A percentile compares a stretch with the other conserved stretches of the same genome.
Conservation (phyloP, 35 echinoderm and acorn worm genomes). For the Strongylocentrotus purpuratus region DNA sequence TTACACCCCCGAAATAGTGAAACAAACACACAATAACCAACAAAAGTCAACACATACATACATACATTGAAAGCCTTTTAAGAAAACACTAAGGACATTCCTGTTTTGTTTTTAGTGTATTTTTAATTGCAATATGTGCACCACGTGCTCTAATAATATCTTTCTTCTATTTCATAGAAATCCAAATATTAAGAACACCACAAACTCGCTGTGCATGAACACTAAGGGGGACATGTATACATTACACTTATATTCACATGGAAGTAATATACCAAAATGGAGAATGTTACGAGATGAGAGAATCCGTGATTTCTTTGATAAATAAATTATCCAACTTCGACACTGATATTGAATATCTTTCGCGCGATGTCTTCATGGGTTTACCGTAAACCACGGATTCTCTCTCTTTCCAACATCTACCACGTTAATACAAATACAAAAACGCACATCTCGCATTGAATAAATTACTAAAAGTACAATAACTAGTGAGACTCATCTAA, state of each 20-base stretch:
- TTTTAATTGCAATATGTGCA: not conserved
- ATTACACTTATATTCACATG: not conserved
- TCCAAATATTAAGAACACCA: not conserved
- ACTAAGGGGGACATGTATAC: not conserved
- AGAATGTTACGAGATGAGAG: not conserved
- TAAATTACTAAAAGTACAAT: not conserved
- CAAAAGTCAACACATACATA: not conserved
- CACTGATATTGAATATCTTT: constrained; percentile 16
- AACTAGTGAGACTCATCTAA: not conserved
- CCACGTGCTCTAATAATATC: not conserved
- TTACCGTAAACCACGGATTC: not conserved
- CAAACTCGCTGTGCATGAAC: not conserved
- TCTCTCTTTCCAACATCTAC: not conserved
- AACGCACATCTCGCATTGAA: not conserved
- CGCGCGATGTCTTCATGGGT: constrained; percentile 14
- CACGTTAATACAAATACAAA: not conserved
- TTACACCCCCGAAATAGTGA: too few species aligned
- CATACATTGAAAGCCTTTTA: not conserved
- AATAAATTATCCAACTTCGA: not conserved
- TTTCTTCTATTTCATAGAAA: not conserved
- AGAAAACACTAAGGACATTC: too few species aligned
- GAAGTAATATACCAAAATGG: not conserved
- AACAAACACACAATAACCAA: too few species aligned
- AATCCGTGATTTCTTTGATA: not conserved
- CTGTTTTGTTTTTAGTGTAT: not conserved